A percentile compares a stretch with the other conserved stretches of the same genome.
Conservation (phyloP, 2,888 invertebrate genomes). For the Loripinus fragilis region DNA sequence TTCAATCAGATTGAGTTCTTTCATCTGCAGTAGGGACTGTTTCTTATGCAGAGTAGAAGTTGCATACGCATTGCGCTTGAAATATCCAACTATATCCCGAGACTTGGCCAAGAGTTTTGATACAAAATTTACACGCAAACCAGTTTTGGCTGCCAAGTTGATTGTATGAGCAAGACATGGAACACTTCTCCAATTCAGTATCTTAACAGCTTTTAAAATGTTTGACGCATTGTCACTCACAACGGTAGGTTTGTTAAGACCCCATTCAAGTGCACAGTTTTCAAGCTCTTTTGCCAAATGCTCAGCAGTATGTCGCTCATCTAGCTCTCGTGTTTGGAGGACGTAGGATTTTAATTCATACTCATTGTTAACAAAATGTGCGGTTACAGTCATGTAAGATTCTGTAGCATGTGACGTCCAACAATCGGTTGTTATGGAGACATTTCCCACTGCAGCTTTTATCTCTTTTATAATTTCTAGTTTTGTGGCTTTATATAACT, state of each 20-base stretch:
- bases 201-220: neutral
- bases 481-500: neutral
- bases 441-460: neutral
- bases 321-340: neutral
- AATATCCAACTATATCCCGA: neutral
- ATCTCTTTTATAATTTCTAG: neutral
- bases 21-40: neutral
- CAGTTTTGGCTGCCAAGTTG: neutral
- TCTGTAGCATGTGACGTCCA: neutral
- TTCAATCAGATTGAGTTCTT: neutral
- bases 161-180: neutral
- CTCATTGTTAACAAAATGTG: neutral
- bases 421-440: neutral
- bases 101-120: neutral
- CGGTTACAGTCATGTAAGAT: slow-evolving; percentile 2
- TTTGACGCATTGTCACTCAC: slow-evolving; percentile 1
- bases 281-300: neutral
- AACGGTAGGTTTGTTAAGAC: neutral
- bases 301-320: neutral
- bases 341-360: neutral
- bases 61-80: too few species aligned
- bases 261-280: neutral
- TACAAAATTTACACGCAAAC: neutral
- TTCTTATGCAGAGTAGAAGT: neutral
- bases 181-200: neutral